phyloP scores from a whole-genome alignment of 2,888 invertebrate species.

The Itoplectis maculator region DNA sequence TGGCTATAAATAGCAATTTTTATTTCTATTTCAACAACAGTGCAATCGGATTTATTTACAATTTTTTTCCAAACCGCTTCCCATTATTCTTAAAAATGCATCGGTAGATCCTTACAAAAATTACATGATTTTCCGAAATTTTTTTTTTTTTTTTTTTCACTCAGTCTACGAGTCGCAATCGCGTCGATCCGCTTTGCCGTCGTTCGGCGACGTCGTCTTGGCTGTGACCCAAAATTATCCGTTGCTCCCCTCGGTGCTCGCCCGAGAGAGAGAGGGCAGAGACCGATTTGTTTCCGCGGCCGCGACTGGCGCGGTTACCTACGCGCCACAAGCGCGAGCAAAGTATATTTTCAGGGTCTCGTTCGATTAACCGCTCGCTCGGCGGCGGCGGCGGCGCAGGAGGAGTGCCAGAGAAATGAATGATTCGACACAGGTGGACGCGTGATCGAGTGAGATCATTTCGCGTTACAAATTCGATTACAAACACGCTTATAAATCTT shows the following conservation, averaged over 20 bases:
- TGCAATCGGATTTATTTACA: too few relatives aligned
- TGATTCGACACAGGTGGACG: conserved; percentile 42
- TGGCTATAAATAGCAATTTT: too few relatives aligned
- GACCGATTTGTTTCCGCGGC: conserved; percentile 1
- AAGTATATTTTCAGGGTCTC: conserved; percentile 12
- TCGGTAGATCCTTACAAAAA: too few relatives aligned
- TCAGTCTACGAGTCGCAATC: too few relatives aligned
- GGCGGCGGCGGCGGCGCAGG: not conserved
- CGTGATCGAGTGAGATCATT: conserved; percentile 58
- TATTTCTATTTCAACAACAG: too few relatives aligned
- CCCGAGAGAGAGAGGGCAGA: not conserved
- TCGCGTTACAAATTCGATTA: conserved; percentile 63
- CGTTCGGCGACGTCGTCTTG: not conserved
- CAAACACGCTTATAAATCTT: conserved; percentile 60
- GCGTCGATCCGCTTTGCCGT: too few relatives aligned
- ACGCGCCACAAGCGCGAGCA: not conserved
- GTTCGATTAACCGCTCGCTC: not conserved
- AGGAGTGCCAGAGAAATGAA: conserved; percentile 37
- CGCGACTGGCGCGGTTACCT: not conserved
- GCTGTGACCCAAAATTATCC: not conserved
- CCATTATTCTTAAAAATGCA: too few relatives aligned
- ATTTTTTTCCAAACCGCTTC: too few relatives aligned
- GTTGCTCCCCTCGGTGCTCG: not conserved
- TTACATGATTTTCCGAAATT: too few relatives aligned
- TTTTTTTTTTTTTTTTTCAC: too few relatives aligned